Evolutionary conservation across 2,888 invertebrate species (phyloP).

Genomic region (Pilophorus perplexus): DNA sequence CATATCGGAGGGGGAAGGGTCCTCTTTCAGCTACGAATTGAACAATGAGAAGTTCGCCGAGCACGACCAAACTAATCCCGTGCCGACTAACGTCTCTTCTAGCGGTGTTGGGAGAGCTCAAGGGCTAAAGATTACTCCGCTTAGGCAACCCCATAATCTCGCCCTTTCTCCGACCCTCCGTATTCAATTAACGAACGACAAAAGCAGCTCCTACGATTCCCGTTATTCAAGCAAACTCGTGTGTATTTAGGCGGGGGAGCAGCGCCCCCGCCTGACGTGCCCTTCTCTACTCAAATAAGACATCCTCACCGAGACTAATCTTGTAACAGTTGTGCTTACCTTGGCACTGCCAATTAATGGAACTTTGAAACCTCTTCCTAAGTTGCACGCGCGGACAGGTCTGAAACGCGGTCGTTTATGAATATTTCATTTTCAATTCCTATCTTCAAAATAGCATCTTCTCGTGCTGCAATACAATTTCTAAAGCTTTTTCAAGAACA

Average conservation of each 20-base stretch:
- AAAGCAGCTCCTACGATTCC: constrained; percentile 24
- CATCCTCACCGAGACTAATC: constrained; percentile 29
- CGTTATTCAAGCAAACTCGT: constrained; percentile 30
- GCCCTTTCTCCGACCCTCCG: constrained; percentile 1
- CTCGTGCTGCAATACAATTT: too few relatives aligned
- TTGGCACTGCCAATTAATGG: constrained; percentile 19
- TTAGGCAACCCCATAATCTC: constrained; percentile 15
- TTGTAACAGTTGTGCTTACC: constrained; percentile 32
- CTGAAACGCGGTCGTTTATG: too few relatives aligned
- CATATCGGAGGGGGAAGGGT: too few relatives aligned
- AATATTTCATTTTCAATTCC: too few relatives aligned
- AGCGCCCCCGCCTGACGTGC: neutral
- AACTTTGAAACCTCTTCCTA: constrained; percentile 8
- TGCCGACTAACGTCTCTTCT: too few relatives aligned
- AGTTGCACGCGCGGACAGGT: too few relatives aligned
- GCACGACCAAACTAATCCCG: too few relatives aligned
- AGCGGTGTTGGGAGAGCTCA: neutral
- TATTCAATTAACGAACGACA: constrained; percentile 33
- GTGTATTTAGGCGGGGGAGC: constrained; percentile 26
- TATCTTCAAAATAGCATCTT: neutral
- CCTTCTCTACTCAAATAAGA: constrained; percentile 23
- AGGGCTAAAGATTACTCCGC: constrained; percentile 4
- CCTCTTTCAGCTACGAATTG: too few relatives aligned
- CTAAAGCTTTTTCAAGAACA: too few relatives aligned
- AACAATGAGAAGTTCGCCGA: too few relatives aligned